Percentiles rank a stretch among this genome's conserved stretches.
phyloP scores from a whole-genome alignment of 1,140 invertebrate genomes.

The Heliconius congener region DNA sequence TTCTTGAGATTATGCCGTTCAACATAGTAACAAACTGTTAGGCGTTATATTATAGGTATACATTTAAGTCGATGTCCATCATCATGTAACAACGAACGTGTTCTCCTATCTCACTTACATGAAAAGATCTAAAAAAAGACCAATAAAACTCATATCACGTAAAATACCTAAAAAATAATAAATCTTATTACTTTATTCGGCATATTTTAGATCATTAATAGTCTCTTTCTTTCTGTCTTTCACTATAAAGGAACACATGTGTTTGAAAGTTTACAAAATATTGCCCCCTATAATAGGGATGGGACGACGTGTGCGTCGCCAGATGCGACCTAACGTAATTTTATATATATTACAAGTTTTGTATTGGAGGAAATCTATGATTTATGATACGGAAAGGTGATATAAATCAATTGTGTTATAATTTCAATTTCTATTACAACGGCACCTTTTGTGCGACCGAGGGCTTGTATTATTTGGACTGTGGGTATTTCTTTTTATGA shows the following conservation, averaged over 20 bases:
- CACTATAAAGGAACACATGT: not conserved
- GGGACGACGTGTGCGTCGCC: constrained; percentile 21
- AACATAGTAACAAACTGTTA: too few species aligned
- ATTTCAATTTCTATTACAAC: constrained; percentile 5
- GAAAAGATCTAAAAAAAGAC: too few species aligned
- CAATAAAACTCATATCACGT: too few species aligned
- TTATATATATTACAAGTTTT: constrained; percentile 17
- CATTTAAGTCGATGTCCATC: too few species aligned
- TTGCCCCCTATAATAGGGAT: constrained; percentile 19
- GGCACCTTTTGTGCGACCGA: not conserved
- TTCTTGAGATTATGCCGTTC: too few species aligned
- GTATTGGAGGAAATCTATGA: constrained; percentile 10
- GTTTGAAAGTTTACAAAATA: constrained; percentile 17
- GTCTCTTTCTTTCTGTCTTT: not conserved
- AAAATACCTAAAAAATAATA: not conserved
- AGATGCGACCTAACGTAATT: constrained; percentile 22
- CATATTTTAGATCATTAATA: not conserved
- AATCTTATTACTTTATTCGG: not conserved
- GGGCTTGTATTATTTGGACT: not conserved
- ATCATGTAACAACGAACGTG: too few species aligned
- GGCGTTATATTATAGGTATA: too few species aligned
- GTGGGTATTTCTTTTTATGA: not conserved
- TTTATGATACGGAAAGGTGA: constrained; percentile 11
- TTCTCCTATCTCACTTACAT: too few species aligned
- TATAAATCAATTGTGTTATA: constrained; percentile 11